phyloP scores from a whole-genome alignment of 2,113 vertebrate genomes.

The Alaudala cheleensis region DNA sequence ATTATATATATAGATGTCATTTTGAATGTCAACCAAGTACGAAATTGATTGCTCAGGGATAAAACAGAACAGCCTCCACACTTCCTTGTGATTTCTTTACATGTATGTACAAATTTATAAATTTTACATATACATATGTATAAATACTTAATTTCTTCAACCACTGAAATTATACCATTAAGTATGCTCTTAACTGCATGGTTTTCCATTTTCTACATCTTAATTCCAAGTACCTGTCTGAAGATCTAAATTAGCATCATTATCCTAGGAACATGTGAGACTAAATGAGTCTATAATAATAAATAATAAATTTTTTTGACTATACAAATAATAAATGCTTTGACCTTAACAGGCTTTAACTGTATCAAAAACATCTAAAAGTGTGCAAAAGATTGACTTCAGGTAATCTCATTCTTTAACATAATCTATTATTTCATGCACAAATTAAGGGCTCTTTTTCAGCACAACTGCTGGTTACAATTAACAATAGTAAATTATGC shows the following conservation, averaged over 20 bases:
- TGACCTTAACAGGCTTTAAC: background rate
- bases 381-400: background rate
- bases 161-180: background rate
- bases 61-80: background rate
- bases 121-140: background rate
- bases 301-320: background rate
- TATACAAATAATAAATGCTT: background rate
- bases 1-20: background rate
- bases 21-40: background rate
- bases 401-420: background rate
- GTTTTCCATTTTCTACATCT: background rate
- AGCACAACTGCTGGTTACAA: background rate
- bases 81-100: background rate
- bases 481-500: background rate
- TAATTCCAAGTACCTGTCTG: background rate
- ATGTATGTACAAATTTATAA: background rate
- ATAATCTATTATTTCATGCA: background rate
- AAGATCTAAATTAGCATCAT: background rate
- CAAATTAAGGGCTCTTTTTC: background rate
- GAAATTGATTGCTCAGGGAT: background rate
- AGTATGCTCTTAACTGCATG: background rate
- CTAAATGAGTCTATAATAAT: background rate
- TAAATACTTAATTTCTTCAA: background rate
- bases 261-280: background rate
- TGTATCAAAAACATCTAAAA: background rate